phyloP scores from a whole-genome alignment of 2,797 vertebrate species.

The Tragopan temminckii region DNA sequence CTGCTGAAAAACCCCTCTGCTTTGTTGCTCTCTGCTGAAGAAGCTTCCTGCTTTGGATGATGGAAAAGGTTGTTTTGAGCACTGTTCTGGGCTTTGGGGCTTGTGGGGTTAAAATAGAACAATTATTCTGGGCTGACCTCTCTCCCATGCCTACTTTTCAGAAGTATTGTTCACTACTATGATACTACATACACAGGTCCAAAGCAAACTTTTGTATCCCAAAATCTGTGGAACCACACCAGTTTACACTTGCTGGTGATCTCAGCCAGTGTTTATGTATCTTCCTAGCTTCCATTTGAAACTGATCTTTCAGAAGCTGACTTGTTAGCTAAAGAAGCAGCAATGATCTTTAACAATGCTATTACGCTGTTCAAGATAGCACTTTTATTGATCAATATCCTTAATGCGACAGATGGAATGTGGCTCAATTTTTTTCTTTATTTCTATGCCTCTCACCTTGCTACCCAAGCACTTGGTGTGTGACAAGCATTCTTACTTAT shows the following conservation, averaged over 20 bases:
- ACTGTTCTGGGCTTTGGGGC: neutral
- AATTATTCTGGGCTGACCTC: neutral
- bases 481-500: neutral
- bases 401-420: constrained; percentile 7
- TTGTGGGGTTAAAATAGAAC: neutral
- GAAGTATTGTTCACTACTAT: neutral
- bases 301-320: constrained; percentile 11
- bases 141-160: neutral
- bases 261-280: neutral
- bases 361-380: neutral
- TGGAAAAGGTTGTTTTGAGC: neutral
- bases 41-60: neutral
- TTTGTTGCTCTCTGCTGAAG: neutral
- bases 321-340: constrained; percentile 41
- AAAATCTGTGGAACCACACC: neutral
- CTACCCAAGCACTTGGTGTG: neutral
- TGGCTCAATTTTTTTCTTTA: neutral
- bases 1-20: neutral
- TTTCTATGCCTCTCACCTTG: neutral
- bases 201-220: constrained; percentile 19
- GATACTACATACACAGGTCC: neutral
- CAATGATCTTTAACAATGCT: constrained; percentile 29
- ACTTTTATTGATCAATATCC: constrained; percentile 31
- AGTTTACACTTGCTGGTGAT: constrained; percentile 1
- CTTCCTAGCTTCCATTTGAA: constrained; percentile 16